Percentiles rank a stretch among this genome's conserved stretches.
These are phyloP conservation scores for Alloscopus bannaensis DNA, from an alignment of 2,888 invertebrate genomes.

Conservation along the genomic window DNA sequence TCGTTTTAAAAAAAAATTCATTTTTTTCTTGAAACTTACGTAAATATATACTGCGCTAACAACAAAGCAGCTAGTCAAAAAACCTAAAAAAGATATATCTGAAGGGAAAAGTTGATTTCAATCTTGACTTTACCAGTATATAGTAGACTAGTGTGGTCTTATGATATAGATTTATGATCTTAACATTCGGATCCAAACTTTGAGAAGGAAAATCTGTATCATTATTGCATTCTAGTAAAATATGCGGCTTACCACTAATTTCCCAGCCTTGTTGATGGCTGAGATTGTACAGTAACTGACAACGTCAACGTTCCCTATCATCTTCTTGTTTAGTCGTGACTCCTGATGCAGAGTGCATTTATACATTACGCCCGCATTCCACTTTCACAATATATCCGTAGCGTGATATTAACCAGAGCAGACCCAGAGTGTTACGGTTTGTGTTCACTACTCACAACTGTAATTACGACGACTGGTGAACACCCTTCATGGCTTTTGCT, in stretches of 20 bases:
- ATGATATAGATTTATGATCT: no score
- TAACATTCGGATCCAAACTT: no score
- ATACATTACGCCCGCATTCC: background rate
- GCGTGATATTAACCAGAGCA: constrained; percentile 31
- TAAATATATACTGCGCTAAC: no score
- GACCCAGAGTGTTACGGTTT: constrained; percentile 32
- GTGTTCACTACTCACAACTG: constrained; percentile 59
- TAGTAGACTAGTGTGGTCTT: no score
- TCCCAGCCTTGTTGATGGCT: background rate
- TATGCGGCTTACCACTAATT: constrained; percentile 16
- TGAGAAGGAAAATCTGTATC: no score
- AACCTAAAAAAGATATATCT: no score
- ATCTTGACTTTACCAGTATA: no score
- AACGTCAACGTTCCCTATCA: constrained; percentile 24
- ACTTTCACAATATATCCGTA: background rate
- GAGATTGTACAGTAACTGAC: constrained; percentile 11
- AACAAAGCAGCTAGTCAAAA: no score
- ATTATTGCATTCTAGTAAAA: no score
- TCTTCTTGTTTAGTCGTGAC: background rate
- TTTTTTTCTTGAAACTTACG: no score
- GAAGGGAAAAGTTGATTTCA: no score
- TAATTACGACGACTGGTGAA: constrained; percentile 40
- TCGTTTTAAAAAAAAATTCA: background rate
- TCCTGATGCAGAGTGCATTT: constrained; percentile 5
- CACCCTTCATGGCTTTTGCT: constrained; percentile 28